A percentile compares a stretch with the other conserved stretches of the same genome.
phyloP scores from a whole-genome alignment of 2,888 invertebrate species.

The Drosophila neoperkinsi region DNA sequence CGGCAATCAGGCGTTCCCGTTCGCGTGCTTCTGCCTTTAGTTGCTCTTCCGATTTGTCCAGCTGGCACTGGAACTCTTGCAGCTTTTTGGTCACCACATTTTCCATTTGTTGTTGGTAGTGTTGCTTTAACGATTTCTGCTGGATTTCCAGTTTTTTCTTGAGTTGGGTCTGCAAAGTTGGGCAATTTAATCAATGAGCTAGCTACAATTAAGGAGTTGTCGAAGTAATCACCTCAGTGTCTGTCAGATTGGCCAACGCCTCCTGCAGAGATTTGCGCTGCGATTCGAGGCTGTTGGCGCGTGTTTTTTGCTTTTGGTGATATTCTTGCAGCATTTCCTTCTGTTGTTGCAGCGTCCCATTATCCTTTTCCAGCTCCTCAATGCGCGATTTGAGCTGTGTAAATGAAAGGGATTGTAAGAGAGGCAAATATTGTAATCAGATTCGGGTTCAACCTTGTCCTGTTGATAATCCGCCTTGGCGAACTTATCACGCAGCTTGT shows the following conservation, averaged over 20 bases:
- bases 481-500: conserved; percentile 85
- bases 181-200: neutral
- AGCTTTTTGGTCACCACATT: conserved; percentile 91
- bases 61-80: conserved; percentile 91
- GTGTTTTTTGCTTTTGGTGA: conserved; percentile 86
- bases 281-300: conserved; percentile 86
- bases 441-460: conserved; percentile 85
- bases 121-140: conserved; percentile 89
- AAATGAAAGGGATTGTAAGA: neutral
- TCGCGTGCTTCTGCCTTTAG: conserved; percentile 88
- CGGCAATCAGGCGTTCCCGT: conserved; percentile 89
- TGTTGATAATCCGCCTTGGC: conserved; percentile 86
- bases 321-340: conserved; percentile 86
- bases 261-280: conserved; percentile 87
- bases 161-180: conserved; percentile 84
- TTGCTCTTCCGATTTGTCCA: conserved; percentile 89
- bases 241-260: conserved; percentile 85
- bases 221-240: conserved; percentile 86
- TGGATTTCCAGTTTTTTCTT: conserved; percentile 88
- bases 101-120: conserved; percentile 93
- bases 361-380: conserved; percentile 87
- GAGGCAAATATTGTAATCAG: neutral
- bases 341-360: conserved; percentile 86
- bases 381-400: conserved; percentile 86
- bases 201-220: neutral